Evolutionary conservation across 92 coral and sea anemone species (phyloP).

Genomic region (Zoanthus sansibaricus): DNA sequence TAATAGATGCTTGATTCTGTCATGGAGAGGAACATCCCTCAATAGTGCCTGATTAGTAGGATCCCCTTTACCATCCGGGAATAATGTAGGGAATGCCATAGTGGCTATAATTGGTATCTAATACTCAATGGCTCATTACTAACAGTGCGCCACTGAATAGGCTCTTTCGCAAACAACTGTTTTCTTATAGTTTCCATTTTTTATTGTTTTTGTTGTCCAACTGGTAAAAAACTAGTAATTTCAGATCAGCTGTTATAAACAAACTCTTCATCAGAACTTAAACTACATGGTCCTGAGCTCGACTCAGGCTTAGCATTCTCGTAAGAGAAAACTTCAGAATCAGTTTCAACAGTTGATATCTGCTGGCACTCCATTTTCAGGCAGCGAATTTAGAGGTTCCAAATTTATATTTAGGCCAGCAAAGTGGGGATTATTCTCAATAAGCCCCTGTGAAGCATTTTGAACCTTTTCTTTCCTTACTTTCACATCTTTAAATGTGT

Average conservation of each 20-base stretch:
- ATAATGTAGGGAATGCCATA: not conserved
- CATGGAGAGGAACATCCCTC: conserved; percentile 40
- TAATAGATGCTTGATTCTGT: conserved; percentile 41
- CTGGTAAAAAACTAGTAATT: conserved; percentile 39
- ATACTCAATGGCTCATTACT: not conserved
- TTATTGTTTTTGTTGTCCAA: conserved; percentile 58
- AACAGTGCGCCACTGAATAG: conserved; percentile 13
- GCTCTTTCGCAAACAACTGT: conserved; percentile 26
- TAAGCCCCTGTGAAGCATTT: not conserved
- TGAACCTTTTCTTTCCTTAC: conserved; percentile 52
- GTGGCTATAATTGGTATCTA: not conserved
- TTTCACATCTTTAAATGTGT: conserved; percentile 50
- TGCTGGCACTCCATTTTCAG: conserved; percentile 47
- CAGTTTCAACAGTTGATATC: conserved; percentile 37
- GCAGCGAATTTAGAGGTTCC: conserved; percentile 32
- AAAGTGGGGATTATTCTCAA: not conserved
- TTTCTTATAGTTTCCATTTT: conserved; percentile 26
- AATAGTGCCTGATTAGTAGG: no score
- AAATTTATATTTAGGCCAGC: conserved; percentile 9
- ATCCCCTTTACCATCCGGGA: no score
- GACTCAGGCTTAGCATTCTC: no score
- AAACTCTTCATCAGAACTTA: not conserved
- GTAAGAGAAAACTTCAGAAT: conserved; percentile 14
- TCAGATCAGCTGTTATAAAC: not conserved
- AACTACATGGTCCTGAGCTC: no score